Conservation (phyloP, 2,797 vertebrate genomes). For the Danio choprae region DNA sequence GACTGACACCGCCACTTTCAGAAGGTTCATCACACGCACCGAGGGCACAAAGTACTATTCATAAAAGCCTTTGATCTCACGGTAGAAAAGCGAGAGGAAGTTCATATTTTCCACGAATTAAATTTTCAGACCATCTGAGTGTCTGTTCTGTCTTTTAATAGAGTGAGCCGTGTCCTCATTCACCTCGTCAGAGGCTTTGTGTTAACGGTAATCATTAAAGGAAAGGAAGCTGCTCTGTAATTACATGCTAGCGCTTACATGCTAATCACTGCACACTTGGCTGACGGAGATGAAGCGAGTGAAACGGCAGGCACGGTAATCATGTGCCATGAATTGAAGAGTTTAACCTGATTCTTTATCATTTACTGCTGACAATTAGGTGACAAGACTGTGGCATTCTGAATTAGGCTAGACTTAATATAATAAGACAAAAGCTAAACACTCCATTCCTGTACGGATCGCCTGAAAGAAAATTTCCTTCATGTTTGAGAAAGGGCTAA, state of each 20-base stretch:
- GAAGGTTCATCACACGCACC: conserved; percentile 59
- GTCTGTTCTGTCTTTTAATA: conserved; percentile 65
- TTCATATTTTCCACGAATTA: conserved; percentile 68
- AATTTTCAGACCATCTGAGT: conserved; percentile 62
- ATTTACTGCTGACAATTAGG: conserved; percentile 42
- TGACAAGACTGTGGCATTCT: conserved; percentile 31
- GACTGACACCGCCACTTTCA: conserved; percentile 64
- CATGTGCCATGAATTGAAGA: conserved; percentile 31
- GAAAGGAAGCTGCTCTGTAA: conserved; percentile 66
- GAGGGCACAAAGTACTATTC: conserved; percentile 62
- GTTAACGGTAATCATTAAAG: conserved; percentile 67
- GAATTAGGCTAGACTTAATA: conserved; percentile 36
- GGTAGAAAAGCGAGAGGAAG: conserved; percentile 64
- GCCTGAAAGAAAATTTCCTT: conserved; percentile 20
- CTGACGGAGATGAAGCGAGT: conserved; percentile 47
- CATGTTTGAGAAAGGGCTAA: conserved; percentile 6
- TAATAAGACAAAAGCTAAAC: conserved; percentile 40
- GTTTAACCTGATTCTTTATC: conserved; percentile 55
- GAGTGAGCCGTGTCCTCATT: conserved; percentile 65
- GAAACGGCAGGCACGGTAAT: conserved; percentile 39
- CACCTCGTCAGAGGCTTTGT: conserved; percentile 65
- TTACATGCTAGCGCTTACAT: conserved; percentile 64
- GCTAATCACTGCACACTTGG: conserved; percentile 62
- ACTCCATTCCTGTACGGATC: conserved; percentile 18
- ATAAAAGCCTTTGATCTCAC: conserved; percentile 67